Base-by-base conservation (phyloP, 1,140 invertebrate species). In the Hestina assimilis region DNA sequence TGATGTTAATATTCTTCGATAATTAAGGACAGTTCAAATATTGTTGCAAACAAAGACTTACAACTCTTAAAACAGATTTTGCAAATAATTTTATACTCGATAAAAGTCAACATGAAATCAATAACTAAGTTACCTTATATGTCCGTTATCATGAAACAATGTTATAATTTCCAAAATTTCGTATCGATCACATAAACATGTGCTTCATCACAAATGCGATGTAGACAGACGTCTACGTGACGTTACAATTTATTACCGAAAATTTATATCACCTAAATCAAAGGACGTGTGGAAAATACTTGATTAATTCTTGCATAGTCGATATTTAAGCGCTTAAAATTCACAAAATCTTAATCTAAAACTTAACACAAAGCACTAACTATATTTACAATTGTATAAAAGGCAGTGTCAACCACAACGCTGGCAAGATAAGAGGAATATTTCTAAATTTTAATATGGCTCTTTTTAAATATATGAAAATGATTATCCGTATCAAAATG, bases 401-500 rank as follows among this genome's bases (percentile, higher is more conserved):
- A 83, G 79, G 79, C 84, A 84, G 82, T 84, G 78, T 80, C 78
- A 79, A 83, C 83, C 77, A 83, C 78, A 59, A 83, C 81, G 75
- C 83, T 87, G 84, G 84, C 84, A 87, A 87, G 84, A 87, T 83
- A 72, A 76, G 68, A 75, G 73, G 79, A 73, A 59, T 46, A 69
- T 72, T 79, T 76, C 75, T 84, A 84, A 79, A 79, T 79, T 82
- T 81, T 78, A 87, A 86, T 87, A 87, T 87, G 81, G 81, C 81
- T 87, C 70, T 69, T 57, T 57, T 71, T 72, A 66, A 69, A 69
- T 52, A 46, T 59, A 66, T 66, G 53, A 60, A 63, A 52, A 50
- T 48, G 45, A 54, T 50, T 45, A 31, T 31, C 26, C 31, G 23
- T 29, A 8, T 53, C 14, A 24, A 50, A 50, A 50, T 50, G 19